A percentile compares a stretch with the other conserved stretches of the same genome.
Conservation (phyloP, 2,797 vertebrate genomes). For the Halcyon badia region DNA sequence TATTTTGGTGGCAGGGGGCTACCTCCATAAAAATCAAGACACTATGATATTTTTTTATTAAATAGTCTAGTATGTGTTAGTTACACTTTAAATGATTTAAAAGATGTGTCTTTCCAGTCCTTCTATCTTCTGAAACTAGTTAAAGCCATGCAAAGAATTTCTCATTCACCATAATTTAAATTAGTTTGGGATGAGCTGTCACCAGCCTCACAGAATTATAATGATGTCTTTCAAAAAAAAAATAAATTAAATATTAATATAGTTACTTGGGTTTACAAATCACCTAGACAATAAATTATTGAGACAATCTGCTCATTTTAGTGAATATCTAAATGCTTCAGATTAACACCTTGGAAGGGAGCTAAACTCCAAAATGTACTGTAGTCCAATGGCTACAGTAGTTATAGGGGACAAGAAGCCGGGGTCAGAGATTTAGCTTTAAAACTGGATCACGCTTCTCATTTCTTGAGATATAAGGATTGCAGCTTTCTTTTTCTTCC, state of each 20-base stretch:
- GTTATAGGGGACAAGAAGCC: neutral
- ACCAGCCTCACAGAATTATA: neutral
- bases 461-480: neutral
- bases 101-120: neutral
- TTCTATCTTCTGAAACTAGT: neutral
- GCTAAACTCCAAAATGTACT: neutral
- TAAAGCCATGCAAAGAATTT: neutral
- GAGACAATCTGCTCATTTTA: neutral
- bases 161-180: neutral
- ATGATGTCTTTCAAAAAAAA: neutral
- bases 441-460: neutral
- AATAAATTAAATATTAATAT: neutral
- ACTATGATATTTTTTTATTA: neutral
- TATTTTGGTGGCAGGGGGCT: neutral
- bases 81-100: neutral
- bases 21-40: neutral
- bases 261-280: neutral
- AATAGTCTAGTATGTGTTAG: neutral
- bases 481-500: neutral
- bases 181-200: neutral
- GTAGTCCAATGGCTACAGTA: neutral
- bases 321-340: neutral
- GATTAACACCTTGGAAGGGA: neutral
- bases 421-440: neutral
- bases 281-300: neutral